phyloP scores from a whole-genome alignment of 2,888 invertebrate species.

The Tromatobia lineatoria region DNA sequence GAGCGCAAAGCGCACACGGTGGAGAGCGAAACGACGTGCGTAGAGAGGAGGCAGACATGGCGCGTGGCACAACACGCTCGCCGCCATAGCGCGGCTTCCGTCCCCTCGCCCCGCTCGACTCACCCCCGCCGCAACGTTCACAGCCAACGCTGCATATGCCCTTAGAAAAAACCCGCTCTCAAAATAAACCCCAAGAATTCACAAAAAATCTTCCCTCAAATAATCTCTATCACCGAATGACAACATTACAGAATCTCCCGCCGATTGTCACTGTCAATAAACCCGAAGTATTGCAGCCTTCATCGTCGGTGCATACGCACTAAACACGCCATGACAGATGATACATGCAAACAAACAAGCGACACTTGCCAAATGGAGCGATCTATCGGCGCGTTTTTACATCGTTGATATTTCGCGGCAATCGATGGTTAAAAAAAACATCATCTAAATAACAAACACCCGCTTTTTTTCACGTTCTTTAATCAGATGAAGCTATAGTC shows the following conservation, averaged over 20 bases:
- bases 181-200: not conserved
- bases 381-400: not conserved
- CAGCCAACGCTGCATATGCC: slow-evolving; percentile 8
- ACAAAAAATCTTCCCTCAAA: not conserved
- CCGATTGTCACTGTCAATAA: slow-evolving; percentile 8
- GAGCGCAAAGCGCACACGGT: slow-evolving; percentile 15
- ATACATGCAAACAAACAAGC: slow-evolving; percentile 81
- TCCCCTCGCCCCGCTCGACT: slow-evolving; percentile 34
- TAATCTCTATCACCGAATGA: not conserved
- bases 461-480: not conserved
- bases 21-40: slow-evolving; percentile 77
- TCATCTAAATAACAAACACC: not conserved
- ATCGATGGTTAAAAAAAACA: not conserved
- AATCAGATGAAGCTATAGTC: not conserved
- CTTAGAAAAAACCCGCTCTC: not conserved
- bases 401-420: slow-evolving; percentile 4
- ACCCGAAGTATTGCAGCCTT: slow-evolving; percentile 26
- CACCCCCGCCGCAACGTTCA: not conserved
- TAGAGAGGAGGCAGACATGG: slow-evolving; percentile 80
- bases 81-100: slow-evolving; percentile 78
- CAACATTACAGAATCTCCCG: not conserved
- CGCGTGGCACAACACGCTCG: slow-evolving; percentile 82
- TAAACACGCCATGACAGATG: slow-evolving; percentile 82
- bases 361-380: slow-evolving; percentile 71
- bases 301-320: slow-evolving; percentile 56